Evolutionary conservation across 2,797 vertebrate species (phyloP).

Genomic region (Hozukius guyotensis): DNA sequence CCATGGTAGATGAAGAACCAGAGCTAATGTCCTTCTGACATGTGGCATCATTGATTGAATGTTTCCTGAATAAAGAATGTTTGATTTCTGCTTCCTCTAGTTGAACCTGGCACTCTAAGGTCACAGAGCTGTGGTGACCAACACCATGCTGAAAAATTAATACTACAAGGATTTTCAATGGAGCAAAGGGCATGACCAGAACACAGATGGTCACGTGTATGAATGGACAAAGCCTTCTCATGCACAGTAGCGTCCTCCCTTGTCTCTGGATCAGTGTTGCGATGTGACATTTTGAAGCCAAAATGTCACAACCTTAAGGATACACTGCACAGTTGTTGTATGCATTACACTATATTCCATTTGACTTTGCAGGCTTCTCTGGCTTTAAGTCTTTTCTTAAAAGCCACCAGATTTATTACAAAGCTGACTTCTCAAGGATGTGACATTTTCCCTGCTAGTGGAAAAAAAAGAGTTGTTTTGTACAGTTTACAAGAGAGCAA

Average conservation of each 20-base stretch:
- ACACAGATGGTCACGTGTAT: not conserved
- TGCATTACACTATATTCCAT: not conserved
- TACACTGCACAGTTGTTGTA: not conserved
- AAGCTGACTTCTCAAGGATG: conserved; percentile 10
- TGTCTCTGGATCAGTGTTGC: not conserved
- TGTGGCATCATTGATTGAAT: no score
- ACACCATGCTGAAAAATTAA: not conserved
- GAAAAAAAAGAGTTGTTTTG: not conserved
- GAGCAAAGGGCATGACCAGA: not conserved
- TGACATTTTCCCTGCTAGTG: conserved; percentile 32
- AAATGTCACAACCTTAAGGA: conserved; percentile 34
- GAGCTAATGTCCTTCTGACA: no score
- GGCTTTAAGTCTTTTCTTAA: not conserved
- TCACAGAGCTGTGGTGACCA: not conserved
- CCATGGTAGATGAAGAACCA: no score
- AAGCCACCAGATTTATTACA: conserved; percentile 15
- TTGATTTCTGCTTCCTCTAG: no score
- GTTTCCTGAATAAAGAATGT: no score
- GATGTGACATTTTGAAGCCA: conserved; percentile 17
- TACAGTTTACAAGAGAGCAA: conserved; percentile 37
- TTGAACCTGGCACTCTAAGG: no score
- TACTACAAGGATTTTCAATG: not conserved
- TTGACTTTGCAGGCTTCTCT: conserved; percentile 10
- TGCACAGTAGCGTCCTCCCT: not conserved
- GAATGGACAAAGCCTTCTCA: not conserved